Conservation (phyloP, 1,140 invertebrate species). For the Agraylea sexmaculata region DNA sequence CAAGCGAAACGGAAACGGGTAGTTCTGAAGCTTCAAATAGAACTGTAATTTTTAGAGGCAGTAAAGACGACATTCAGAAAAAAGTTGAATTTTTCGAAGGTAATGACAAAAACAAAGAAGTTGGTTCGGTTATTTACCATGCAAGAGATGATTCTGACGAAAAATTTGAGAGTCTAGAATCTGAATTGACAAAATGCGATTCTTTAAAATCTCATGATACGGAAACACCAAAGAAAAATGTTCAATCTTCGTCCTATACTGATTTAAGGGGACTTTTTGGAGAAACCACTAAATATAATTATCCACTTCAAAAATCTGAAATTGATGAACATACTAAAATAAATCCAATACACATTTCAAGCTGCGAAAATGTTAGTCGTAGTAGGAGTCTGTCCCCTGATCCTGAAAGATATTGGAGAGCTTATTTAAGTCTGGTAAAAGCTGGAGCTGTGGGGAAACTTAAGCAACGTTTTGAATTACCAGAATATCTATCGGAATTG, state of each 20-base stretch:
- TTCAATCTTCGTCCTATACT: conserved; percentile 55
- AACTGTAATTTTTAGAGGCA: conserved; percentile 47
- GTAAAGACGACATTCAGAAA: conserved; percentile 48
- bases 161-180: conserved; percentile 26
- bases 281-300: conserved; percentile 45
- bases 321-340: too few relatives aligned
- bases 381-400: conserved; percentile 54
- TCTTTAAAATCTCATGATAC: conserved; percentile 20
- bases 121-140: conserved; percentile 41
- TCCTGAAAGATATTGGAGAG: conserved; percentile 54
- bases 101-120: conserved; percentile 34
- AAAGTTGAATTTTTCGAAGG: conserved; percentile 74
- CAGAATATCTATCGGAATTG: conserved; percentile 27
- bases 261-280: conserved; percentile 69
- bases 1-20: conserved; percentile 52
- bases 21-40: conserved; percentile 56
- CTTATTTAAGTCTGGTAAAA: conserved; percentile 55
- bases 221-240: conserved; percentile 23
- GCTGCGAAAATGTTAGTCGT: conserved; percentile 49
- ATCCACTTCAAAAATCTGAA: conserved; percentile 32
- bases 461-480: conserved; percentile 57
- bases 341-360: conserved; percentile 42
- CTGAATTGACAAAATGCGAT: conserved; percentile 26
- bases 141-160: conserved; percentile 42
- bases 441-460: conserved; percentile 64